Base-by-base conservation (phyloP, 2,797 vertebrate genomes). In the Alfaro cultratus region DNA sequence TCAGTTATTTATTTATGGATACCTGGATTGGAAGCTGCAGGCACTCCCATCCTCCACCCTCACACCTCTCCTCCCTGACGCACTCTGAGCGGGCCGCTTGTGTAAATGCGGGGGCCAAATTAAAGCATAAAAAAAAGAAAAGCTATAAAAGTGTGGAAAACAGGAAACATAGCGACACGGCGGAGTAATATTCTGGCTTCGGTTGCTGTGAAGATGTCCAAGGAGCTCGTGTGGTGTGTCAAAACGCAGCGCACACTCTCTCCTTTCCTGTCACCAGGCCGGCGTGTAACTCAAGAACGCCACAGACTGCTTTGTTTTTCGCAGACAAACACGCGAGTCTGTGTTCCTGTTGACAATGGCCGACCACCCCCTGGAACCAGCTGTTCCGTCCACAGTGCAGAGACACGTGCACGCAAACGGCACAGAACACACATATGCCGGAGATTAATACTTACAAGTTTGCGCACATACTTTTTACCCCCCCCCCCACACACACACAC, bases 341-440 rank as follows among this genome's bases (percentile, higher is more conserved):
- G 92, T 93, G 93, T 93, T 92, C 90, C 89, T 94, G 92, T 92
- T 92, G 92, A 95, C 93, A 92, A 94, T 92, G 87, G 85, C 88
- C 86, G 92, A 93, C 93, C 93, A 91, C 91, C 90, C 92, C 88
- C 90, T 91, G 79, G 83, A 94, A 90, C 92, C 92, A 93, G 92
- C 93, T 94, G 93, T 91, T 93, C 85, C 79, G 89, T 91, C 91
- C 92, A 86, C 86, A 82, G 85, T 71, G 86, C 91, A 86, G 76
- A 83, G 88, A 90, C 90, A 91, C 72, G 82, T 89, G 89, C 84
- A 75, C 72, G 75, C 85, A 80, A 81, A 87, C 85, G 81, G 73
- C 64, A 43, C 82, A 68, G 70, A 75, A 84, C 57, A 80, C 86
- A 81, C 81, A 84, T 39, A 78, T 85, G 81, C 31, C 5, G 7